A percentile compares a stretch with the other conserved stretches of the same genome.
These are phyloP conservation scores for Tor tambroides DNA, from an alignment of 2,113 vertebrate genomes.

Conservation along the genomic window DNA sequence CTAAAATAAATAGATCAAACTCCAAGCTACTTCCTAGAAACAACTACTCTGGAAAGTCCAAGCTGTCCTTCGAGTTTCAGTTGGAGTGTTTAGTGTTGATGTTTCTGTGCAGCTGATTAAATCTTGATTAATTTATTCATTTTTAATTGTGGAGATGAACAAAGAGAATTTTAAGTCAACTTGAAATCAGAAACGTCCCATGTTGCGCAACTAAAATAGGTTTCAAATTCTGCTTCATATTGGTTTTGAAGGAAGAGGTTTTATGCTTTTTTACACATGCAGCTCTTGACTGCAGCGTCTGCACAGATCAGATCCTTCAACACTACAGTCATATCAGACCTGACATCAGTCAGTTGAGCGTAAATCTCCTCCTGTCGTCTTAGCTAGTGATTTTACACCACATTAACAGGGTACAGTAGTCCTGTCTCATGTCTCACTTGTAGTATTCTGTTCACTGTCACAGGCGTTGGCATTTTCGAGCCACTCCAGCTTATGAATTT, in stretches of 20 bases:
- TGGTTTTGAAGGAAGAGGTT: not conserved
- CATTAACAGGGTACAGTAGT: not conserved
- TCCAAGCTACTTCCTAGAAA: not conserved
- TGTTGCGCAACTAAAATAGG: not conserved
- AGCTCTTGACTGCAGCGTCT: not conserved
- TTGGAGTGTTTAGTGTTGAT: not conserved
- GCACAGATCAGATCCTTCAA: slow-evolving; percentile 7
- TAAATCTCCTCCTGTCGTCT: not conserved
- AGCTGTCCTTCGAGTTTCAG: not conserved
- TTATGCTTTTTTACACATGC: not conserved
- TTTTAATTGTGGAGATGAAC: slow-evolving; percentile 13
- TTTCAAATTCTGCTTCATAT: not conserved
- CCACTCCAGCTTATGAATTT: not conserved
- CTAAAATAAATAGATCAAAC: not conserved
- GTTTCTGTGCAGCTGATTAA: not conserved
- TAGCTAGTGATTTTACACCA: not conserved
- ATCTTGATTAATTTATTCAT: not conserved
- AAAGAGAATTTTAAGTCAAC: not conserved
- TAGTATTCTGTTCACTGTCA: not conserved
- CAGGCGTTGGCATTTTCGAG: not conserved
- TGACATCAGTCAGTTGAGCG: not conserved
- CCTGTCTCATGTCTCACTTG: not conserved
- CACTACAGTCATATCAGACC: not conserved
- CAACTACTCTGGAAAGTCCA: not conserved
- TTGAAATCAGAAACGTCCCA: not conserved